Evolutionary conservation across 37 sponge, comb jelly and placozoan species (phyloP).

Genomic region (Ephydatia muelleri): DNA sequence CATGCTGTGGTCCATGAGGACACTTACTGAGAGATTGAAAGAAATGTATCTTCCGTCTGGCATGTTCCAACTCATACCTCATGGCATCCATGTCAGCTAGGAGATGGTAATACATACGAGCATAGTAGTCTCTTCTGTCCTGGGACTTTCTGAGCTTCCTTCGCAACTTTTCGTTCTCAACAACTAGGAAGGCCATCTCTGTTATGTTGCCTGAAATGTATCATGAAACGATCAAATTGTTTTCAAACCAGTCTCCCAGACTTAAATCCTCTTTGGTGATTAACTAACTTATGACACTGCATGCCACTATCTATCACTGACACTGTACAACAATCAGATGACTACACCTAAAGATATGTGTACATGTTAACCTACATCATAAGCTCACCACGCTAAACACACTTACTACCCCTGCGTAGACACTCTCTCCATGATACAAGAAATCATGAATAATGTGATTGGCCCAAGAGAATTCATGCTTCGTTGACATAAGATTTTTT

Average conservation of each 20-base stretch:
- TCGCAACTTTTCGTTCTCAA: slow-evolving; percentile 41
- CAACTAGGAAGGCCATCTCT: slow-evolving; percentile 26
- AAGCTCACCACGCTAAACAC: too few species aligned
- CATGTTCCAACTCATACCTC: slow-evolving; percentile 26
- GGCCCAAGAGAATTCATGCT: neutral
- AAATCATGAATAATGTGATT: too few species aligned
- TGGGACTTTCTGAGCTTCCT: slow-evolving; percentile 44
- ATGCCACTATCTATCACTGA: neutral
- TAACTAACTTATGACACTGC: neutral
- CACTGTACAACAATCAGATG: neutral
- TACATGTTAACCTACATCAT: too few species aligned
- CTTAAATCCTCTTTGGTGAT: neutral
- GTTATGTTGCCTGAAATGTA: slow-evolving; percentile 1
- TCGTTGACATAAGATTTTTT: neutral
- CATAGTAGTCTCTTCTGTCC: slow-evolving; percentile 59
- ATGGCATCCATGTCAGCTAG: slow-evolving; percentile 40
- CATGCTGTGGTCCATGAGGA: too few species aligned
- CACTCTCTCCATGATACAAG: too few species aligned
- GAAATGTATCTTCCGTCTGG: slow-evolving; percentile 15
- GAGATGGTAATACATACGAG: slow-evolving; percentile 37
- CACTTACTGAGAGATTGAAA: slow-evolving; percentile 32
- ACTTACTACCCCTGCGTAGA: too few species aligned
- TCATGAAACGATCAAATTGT: neutral
- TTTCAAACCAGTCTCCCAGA: neutral
- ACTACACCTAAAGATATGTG: neutral